Percentiles rank a stretch among this genome's conserved stretches.
These are phyloP conservation scores for Chaetogeoica ovagalla DNA, from an alignment of 2,888 invertebrate genomes.

Conservation along the genomic window DNA sequence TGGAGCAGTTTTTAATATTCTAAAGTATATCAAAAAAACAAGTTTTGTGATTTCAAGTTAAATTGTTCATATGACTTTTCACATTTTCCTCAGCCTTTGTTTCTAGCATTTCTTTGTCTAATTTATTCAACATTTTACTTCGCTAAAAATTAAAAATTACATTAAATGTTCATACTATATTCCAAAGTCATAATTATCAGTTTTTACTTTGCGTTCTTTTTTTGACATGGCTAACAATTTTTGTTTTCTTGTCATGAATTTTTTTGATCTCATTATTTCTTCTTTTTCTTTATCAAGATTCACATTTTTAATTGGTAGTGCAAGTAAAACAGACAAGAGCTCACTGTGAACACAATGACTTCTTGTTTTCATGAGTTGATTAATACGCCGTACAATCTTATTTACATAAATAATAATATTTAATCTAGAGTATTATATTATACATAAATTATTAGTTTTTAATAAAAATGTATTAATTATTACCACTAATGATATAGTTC, in stretches of 20 bases:
- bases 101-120: slow-evolving; percentile 88
- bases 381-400: slow-evolving; percentile 75
- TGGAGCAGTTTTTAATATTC: slow-evolving; percentile 81
- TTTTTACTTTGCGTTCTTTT: slow-evolving; percentile 76
- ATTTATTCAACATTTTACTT: slow-evolving; percentile 78
- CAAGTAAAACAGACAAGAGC: slow-evolving; percentile 77
- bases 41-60: slow-evolving; percentile 89
- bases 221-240: slow-evolving; percentile 80
- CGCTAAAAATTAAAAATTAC: slow-evolving; percentile 61
- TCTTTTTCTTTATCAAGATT: slow-evolving; percentile 78
- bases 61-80: slow-evolving; percentile 71
- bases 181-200: background rate
- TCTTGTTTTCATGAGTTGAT: slow-evolving; percentile 74
- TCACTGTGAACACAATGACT: slow-evolving; percentile 70
- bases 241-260: slow-evolving; percentile 76
- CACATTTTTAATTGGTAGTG: slow-evolving; percentile 76
- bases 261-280: slow-evolving; percentile 74
- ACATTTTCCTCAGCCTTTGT: slow-evolving; percentile 88
- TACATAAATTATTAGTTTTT: background rate
- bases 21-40: slow-evolving; percentile 92
- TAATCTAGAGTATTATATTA: background rate
- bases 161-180: slow-evolving; percentile 25
- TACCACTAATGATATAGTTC: slow-evolving; percentile 81
- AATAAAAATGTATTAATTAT: slow-evolving; percentile 57
- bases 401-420: background rate